These are phyloP conservation scores for Laterallus jamaicensis DNA, from an alignment of 2,113 vertebrate species.

Conservation along the genomic window DNA sequence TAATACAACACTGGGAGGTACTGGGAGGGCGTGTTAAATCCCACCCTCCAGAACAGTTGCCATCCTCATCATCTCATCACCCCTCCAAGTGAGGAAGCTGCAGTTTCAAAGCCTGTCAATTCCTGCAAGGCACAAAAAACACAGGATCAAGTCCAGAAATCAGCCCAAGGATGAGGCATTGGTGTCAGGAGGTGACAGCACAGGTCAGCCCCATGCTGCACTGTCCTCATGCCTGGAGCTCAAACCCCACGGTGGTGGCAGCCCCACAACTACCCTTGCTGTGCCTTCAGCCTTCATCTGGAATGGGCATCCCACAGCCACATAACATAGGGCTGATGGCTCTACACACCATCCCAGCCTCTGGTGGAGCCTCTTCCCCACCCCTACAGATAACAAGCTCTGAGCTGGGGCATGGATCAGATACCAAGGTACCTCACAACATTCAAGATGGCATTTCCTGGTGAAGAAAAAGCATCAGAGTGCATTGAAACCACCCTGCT, in stretches of 20 bases:
- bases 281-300: background rate
- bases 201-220: background rate
- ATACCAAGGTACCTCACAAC: background rate
- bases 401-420: rapidly evolving
- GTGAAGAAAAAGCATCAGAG: background rate
- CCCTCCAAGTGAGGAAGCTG: background rate
- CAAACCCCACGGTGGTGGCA: rapidly evolving
- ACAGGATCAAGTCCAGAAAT: background rate
- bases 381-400: background rate
- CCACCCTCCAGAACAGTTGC: background rate
- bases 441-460: background rate
- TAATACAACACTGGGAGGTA: background rate
- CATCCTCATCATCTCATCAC: background rate
- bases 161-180: background rate
- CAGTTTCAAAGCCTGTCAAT: background rate
- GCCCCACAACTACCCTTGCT: background rate
- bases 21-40: background rate
- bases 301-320: rapidly evolving
- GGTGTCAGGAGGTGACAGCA: background rate
- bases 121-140: background rate
- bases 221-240: rapidly evolving
- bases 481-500: background rate
- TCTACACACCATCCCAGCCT: rapidly evolving
- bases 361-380: background rate
- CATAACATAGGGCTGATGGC: background rate